phyloP scores from a whole-genome alignment of 1,140 invertebrate species.

The Neodiprion virginianus region DNA sequence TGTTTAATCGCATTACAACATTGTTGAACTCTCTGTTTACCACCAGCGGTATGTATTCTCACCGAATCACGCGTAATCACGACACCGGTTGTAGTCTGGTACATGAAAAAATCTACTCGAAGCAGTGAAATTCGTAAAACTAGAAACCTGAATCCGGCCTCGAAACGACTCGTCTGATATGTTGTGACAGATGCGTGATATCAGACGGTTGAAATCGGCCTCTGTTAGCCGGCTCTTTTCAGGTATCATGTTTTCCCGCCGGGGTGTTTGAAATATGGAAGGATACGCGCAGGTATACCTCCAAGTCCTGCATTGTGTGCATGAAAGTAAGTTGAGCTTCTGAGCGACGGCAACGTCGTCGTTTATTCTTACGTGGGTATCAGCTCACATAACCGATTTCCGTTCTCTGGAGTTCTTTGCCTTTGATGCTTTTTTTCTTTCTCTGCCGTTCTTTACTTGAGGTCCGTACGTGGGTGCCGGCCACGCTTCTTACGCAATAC shows the following conservation, averaged over 20 bases:
- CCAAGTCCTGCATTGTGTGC: neutral
- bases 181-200: neutral
- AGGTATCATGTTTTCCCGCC: constrained; percentile 5
- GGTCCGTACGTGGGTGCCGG: neutral
- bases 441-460: neutral
- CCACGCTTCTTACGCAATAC: neutral
- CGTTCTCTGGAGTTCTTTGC: neutral
- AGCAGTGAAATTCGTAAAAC: neutral
- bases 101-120: neutral
- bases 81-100: no score
- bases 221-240: constrained; percentile 1
- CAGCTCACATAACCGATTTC: constrained; percentile 4
- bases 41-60: no score
- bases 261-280: no score
- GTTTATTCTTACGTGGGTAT: neutral
- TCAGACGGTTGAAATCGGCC: neutral
- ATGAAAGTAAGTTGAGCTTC: neutral
- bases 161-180: neutral
- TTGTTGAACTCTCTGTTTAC: no score
- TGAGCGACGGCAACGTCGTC: neutral
- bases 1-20: no score
- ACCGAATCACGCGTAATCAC: no score
- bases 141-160: neutral
- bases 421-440: neutral
- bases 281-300: no score